phyloP scores from a whole-genome alignment of 2,113 vertebrate species.

The Axis porcinus region DNA sequence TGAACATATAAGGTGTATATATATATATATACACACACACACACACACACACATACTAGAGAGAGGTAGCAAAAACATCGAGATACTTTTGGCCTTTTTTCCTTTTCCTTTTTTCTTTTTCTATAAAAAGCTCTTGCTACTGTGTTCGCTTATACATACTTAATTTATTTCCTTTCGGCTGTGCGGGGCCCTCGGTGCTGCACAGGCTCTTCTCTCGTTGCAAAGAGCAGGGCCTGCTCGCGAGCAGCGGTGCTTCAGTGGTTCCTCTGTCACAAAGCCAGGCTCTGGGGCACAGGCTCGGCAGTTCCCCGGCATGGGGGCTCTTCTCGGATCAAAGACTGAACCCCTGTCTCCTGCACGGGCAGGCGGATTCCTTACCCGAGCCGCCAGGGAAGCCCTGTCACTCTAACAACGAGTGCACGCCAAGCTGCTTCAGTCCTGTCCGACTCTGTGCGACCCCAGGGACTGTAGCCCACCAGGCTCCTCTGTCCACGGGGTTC shows the following conservation, averaged over 20 bases:
- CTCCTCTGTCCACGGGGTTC: background rate
- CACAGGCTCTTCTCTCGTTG: background rate
- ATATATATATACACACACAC: background rate
- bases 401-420: accelerated
- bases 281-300: background rate
- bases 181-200: background rate
- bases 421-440: background rate
- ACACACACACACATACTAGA: background rate
- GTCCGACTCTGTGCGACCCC: background rate
- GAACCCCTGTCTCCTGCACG: background rate
- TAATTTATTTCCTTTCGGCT: background rate
- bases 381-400: background rate
- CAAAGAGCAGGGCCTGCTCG: background rate
- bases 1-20: background rate
- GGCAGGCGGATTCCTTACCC: background rate
- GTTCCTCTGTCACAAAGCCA: background rate
- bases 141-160: background rate
- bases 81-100: background rate
- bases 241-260: accelerated
- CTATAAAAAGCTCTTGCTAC: background rate
- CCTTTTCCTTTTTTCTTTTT: background rate
- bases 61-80: background rate
- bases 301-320: background rate
- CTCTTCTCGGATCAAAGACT: background rate
- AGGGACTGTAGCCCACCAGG: background rate